Percentiles rank a stretch among this genome's conserved stretches.
Evolutionary conservation across 2,888 invertebrate genomes (phyloP).

Genomic region (Papilio protenor): DNA sequence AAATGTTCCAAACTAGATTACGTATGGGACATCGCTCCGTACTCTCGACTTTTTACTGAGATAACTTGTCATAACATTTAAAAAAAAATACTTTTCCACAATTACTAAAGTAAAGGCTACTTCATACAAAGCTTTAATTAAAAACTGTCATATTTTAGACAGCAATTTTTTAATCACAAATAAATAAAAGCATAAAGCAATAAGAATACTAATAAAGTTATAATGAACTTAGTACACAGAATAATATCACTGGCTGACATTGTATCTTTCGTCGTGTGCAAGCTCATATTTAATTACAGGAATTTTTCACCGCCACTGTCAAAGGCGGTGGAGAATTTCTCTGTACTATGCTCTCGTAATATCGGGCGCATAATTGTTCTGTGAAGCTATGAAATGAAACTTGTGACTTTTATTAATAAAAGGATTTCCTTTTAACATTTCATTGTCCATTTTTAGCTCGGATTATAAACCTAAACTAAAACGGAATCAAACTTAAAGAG

Average conservation of each 20-base stretch:
- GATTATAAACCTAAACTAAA: not conserved
- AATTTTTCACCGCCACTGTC: conserved; percentile 3
- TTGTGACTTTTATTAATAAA: not conserved
- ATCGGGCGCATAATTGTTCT: not conserved
- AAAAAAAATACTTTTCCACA: too few species aligned
- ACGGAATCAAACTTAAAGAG: too few species aligned
- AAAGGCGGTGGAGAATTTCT: not conserved
- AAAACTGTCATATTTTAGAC: not conserved
- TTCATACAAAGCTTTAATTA: not conserved
- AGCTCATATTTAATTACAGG: conserved; percentile 2
- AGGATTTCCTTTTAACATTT: not conserved
- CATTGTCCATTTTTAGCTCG: not conserved
- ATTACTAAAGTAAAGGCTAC: too few species aligned
- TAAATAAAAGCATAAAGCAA: not conserved
- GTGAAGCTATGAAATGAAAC: not conserved
- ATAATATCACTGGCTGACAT: conserved; percentile 14
- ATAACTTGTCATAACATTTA: not conserved
- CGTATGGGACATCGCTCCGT: not conserved
- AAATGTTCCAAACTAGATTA: not conserved
- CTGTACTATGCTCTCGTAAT: not conserved
- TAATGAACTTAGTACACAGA: not conserved
- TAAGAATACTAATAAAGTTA: not conserved
- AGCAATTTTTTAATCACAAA: not conserved
- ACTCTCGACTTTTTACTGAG: not conserved
- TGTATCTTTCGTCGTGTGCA: not conserved